Conservation (phyloP, 2,888 invertebrate genomes). For the Mythimna albipuncta region DNA sequence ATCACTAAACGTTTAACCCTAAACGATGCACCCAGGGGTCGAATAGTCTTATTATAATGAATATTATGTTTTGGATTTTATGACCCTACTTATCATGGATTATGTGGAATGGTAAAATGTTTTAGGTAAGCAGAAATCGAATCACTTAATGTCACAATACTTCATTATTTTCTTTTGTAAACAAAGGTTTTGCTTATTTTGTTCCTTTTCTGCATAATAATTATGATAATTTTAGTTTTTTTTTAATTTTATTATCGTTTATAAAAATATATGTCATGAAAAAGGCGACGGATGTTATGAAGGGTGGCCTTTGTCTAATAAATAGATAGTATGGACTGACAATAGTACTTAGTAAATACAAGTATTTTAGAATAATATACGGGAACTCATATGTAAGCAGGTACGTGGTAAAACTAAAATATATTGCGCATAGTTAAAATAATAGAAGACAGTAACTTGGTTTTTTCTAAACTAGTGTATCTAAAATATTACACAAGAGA, state of each 20-base stretch:
- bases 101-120: conserved; percentile 51
- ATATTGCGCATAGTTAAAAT: too few species aligned
- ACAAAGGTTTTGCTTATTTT: conserved; percentile 3
- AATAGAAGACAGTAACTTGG: neutral
- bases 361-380: too few species aligned
- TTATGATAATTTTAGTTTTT: too few species aligned
- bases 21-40: conserved; percentile 79
- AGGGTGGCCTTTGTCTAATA: too few species aligned
- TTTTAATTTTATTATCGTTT: too few species aligned
- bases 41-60: conserved; percentile 77
- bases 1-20: conserved; percentile 69
- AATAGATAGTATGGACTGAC: too few species aligned
- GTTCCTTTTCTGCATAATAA: neutral
- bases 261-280: too few species aligned
- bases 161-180: conserved; percentile 34
- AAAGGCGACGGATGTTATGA: too few species aligned
- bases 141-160: conserved; percentile 37
- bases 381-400: too few species aligned
- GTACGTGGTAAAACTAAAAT: too few species aligned
- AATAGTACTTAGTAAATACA: too few species aligned
- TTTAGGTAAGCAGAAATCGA: conserved; percentile 43
- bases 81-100: conserved; percentile 63
- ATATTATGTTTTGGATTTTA: conserved; percentile 75
- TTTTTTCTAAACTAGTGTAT: neutral
- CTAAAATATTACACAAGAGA: neutral